Percentiles rank a stretch among this genome's conserved stretches.
These are phyloP conservation scores for Lynx canadensis DNA, from an alignment of 2,113 vertebrate species.

Conservation along the genomic window DNA sequence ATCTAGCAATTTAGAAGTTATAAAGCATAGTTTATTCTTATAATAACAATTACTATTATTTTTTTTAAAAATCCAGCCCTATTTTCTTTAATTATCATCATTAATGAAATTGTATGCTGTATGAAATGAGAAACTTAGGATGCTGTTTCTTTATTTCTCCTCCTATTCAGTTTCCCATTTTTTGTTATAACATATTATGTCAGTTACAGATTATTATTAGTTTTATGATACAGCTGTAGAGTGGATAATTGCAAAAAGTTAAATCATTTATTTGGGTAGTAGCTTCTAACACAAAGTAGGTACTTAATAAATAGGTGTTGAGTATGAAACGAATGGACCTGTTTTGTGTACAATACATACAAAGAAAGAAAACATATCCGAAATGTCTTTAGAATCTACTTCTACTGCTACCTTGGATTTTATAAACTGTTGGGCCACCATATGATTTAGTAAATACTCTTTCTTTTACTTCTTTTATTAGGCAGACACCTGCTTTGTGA, in stretches of 20 bases:
- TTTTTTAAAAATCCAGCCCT: neutral
- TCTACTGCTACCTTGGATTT: neutral
- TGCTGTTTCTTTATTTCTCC: neutral
- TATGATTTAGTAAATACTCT: slow-evolving; percentile 45
- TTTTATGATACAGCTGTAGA: neutral
- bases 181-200: neutral
- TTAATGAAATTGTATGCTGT: neutral
- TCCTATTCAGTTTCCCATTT: neutral
- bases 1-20: slow-evolving; percentile 7
- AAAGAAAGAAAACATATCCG: neutral
- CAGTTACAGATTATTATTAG: neutral
- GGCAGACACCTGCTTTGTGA: slow-evolving; percentile 41
- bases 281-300: slow-evolving; percentile 4
- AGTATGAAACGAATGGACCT: neutral
- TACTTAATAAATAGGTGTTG: slow-evolving; percentile 22
- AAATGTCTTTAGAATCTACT: neutral
- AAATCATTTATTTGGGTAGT: neutral
- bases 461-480: slow-evolving; percentile 33
- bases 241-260: neutral
- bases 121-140: slow-evolving; percentile 26
- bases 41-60: slow-evolving; percentile 20
- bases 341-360: neutral
- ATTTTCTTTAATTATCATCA: neutral
- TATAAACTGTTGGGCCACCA: slow-evolving; percentile 15
- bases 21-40: slow-evolving; percentile 36